These are phyloP conservation scores for Polydesmus complanatus DNA, from an alignment of 2,888 invertebrate genomes.

Conservation along the genomic window DNA sequence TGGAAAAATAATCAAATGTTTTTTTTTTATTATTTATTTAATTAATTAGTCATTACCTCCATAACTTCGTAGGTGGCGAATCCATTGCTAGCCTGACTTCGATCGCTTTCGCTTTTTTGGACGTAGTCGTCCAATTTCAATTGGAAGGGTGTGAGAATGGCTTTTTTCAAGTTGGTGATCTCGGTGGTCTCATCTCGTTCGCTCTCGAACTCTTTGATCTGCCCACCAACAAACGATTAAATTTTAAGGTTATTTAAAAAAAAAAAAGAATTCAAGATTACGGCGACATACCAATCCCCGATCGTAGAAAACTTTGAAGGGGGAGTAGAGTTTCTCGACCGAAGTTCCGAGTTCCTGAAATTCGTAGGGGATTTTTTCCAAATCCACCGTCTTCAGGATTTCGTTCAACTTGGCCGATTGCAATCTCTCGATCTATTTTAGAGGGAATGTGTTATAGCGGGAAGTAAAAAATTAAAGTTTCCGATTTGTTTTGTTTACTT, in stretches of 20 bases:
- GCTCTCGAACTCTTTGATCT: conserved; percentile 1
- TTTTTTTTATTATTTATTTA: too few relatives aligned
- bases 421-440: background rate
- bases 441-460: background rate
- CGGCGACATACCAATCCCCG: background rate
- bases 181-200: background rate
- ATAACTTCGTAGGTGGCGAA: background rate
- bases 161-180: conserved; percentile 6
- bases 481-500: background rate
- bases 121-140: background rate
- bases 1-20: too few relatives aligned
- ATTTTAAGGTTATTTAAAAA: too few relatives aligned
- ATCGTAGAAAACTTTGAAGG: background rate
- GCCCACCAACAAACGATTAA: background rate
- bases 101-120: too few relatives aligned
- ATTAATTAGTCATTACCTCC: background rate
- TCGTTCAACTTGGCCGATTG: background rate
- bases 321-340: background rate
- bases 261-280: too few relatives aligned
- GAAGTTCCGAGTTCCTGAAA: background rate
- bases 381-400: background rate
- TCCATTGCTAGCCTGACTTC: background rate
- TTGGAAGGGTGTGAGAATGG: background rate
- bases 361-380: background rate
- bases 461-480: background rate